Evolutionary conservation across 2,797 vertebrate genomes (phyloP).

Genomic region (Crenichthys baileyi): DNA sequence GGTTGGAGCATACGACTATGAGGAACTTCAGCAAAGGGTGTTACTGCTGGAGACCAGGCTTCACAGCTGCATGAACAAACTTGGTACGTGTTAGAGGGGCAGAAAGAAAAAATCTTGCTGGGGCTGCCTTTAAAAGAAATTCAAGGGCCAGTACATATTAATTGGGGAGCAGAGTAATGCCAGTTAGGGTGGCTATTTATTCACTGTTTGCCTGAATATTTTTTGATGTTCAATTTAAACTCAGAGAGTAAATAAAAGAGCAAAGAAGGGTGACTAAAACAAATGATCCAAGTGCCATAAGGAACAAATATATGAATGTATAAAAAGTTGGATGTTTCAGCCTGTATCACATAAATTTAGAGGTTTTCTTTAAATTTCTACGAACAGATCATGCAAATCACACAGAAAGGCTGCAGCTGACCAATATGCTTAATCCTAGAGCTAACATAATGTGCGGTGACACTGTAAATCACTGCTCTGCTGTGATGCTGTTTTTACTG

Average conservation of each 20-base stretch:
- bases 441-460: background rate
- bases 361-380: no score
- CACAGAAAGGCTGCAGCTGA: background rate
- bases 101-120: background rate
- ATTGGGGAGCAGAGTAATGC: conserved; percentile 1
- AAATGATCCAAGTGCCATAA: background rate
- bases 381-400: background rate
- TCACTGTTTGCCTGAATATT: background rate
- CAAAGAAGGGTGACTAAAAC: background rate
- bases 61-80: conserved; percentile 94
- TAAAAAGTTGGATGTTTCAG: background rate
- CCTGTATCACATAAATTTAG: background rate
- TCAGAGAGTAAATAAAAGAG: background rate
- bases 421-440: background rate
- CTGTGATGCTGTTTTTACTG: background rate
- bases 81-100: conserved; percentile 74
- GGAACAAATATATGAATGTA: background rate
- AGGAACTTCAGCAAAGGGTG: conserved; percentile 91
- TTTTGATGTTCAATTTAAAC: background rate
- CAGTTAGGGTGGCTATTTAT: background rate
- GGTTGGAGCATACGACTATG: conserved; percentile 91
- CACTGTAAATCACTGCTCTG: conserved; percentile 1
- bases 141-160: background rate
- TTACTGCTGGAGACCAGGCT: conserved; percentile 90
- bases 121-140: background rate